A percentile compares a stretch with the other conserved stretches of the same genome.
These are phyloP conservation scores for Triplophysa rosa DNA, from an alignment of 2,113 vertebrate species.

Conservation along the genomic window DNA sequence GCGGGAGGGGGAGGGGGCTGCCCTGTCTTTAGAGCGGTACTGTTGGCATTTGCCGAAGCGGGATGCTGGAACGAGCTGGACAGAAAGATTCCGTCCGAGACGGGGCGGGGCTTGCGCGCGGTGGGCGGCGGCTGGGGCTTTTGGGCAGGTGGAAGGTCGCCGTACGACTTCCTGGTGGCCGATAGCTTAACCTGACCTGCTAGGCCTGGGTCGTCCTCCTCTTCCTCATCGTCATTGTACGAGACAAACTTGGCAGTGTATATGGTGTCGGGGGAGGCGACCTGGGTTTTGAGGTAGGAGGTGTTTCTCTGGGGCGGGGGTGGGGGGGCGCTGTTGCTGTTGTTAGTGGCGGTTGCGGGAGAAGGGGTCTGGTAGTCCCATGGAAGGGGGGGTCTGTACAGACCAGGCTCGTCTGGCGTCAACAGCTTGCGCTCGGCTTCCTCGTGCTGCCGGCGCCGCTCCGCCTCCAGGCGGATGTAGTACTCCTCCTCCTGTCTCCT, in stretches of 20 bases:
- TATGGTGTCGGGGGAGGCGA: constrained; percentile 93
- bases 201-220: constrained; percentile 77
- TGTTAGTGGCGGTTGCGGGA: constrained; percentile 66
- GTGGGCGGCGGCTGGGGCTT: constrained; percentile 71
- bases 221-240: constrained; percentile 85
- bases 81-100: constrained; percentile 94
- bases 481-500: constrained; percentile 98
- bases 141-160: constrained; percentile 83
- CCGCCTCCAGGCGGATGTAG: constrained; percentile 94
- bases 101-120: constrained; percentile 76
- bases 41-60: constrained; percentile 91
- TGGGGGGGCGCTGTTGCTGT: constrained; percentile 81
- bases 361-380: constrained; percentile 89
- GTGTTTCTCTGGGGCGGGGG: constrained; percentile 96
- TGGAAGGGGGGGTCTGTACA: constrained; percentile 95
- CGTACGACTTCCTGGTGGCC: constrained; percentile 85
- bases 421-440: constrained; percentile 92
- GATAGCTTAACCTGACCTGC: constrained; percentile 96
- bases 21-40: constrained; percentile 80
- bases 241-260: constrained; percentile 98
- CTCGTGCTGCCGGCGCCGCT: constrained; percentile 93
- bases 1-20: constrained; percentile 79
- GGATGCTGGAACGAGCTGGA: constrained; percentile 88
- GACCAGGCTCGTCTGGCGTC: constrained; percentile 92
- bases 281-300: constrained; percentile 99